Base-by-base conservation (phyloP, 2,888 invertebrate species). In the Callyntrura sp. region DNA sequence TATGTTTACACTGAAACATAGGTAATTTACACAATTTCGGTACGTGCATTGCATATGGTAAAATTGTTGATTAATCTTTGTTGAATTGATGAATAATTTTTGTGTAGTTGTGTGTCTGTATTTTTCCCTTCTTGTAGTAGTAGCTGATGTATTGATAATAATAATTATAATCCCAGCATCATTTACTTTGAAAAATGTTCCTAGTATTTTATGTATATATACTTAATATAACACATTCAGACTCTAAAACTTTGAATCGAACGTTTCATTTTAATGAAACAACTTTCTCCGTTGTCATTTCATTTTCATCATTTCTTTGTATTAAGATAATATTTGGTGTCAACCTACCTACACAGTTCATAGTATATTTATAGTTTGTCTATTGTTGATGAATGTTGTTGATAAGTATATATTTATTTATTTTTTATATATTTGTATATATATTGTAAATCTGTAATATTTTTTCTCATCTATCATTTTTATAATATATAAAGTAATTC, bases 241-340 rank as follows among this genome's bases (percentile, higher is more conserved):
- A 85, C 73, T 85, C 73, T 85, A 76, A 85, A 85, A 76, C 79
- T 81, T 81, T 81, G 79, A 76, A 76, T 76, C 76, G 25, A 78
- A 81, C 79, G 79, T 81, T 81, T 81, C 60, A 57, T 3, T 60
- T 43, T 28, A 60, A 43, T 81, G 79, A 81, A 81, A 81, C 79
- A 81, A 81, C 60, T 81, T 57, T 17, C 76, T 51, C 28, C 12
- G 48, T 81, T n/a, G 11, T 57, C 25, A 14, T 81, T 12, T 60
- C 6, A 23, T 43, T 82, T 45, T n/a, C 11, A 51, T 11, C 9
- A 51, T n/a, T n/a, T 51, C 11, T 5, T 14, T 51, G n/a, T n/a
- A n/a, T n/a, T n/a, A n/a, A n/a, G n/a, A n/a, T n/a, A n/a, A 51
- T 51, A 51, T n/a, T 51, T 51, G 11, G 11, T 57, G 57, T 14